A percentile compares a stretch with the other conserved stretches of the same genome.
These are phyloP conservation scores for Gadopsis bispinosus DNA, from an alignment of 2,797 vertebrate genomes.

Conservation along the genomic window DNA sequence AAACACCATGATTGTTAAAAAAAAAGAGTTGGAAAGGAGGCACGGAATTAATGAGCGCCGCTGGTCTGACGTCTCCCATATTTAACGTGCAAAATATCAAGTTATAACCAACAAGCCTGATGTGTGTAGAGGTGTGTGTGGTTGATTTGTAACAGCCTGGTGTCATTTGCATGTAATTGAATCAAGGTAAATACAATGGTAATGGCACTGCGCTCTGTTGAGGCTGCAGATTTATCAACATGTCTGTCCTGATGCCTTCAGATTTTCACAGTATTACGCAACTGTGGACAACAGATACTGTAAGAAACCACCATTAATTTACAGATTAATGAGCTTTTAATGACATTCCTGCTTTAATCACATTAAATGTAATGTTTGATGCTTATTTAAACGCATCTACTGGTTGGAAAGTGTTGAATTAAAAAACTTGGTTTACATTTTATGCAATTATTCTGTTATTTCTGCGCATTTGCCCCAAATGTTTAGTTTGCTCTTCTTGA, in stretches of 20 bases:
- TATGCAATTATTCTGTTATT: background rate
- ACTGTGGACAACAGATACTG: background rate
- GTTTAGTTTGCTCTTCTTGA: background rate
- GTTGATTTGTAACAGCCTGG: background rate
- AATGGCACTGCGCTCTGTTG: background rate
- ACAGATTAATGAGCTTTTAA: background rate
- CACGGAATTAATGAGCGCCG: slow-evolving; percentile 7
- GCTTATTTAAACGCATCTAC: background rate
- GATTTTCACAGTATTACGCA: background rate
- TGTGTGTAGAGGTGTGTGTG: background rate
- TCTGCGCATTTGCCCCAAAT: background rate
- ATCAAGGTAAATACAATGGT: slow-evolving; percentile 5
- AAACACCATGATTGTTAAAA: background rate
- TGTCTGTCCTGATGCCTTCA: slow-evolving; percentile 17
- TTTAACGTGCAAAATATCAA: background rate
- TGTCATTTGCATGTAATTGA: slow-evolving; percentile 1
- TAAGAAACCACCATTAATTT: background rate
- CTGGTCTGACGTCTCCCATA: background rate
- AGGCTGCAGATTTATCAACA: slow-evolving; percentile 18
- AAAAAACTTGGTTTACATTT: background rate
- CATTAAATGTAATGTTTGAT: background rate
- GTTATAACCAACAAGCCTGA: background rate
- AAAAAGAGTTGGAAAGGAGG: background rate
- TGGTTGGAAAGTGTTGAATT: background rate
- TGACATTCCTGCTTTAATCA: background rate